A percentile compares a stretch with the other conserved stretches of the same genome.
phyloP scores from a whole-genome alignment of 2,888 invertebrate species.

The Stegana nigrithorax region DNA sequence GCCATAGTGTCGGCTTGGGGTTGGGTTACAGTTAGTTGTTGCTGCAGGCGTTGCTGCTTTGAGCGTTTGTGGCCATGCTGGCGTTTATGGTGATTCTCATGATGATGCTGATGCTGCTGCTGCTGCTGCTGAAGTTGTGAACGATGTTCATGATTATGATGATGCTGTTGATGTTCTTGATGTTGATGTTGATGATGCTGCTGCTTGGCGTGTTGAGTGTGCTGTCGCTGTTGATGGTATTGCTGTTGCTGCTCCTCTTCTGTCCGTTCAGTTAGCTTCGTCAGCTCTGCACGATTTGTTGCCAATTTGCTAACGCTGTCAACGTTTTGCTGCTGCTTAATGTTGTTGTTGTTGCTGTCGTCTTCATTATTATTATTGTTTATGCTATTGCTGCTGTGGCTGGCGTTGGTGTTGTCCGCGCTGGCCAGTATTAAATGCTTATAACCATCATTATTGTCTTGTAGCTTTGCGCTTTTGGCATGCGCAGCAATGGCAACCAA shows the following conservation, averaged over 20 bases:
- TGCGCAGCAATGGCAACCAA: constrained; percentile 59
- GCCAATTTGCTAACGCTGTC: constrained; percentile 15
- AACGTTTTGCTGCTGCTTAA: constrained; percentile 23
- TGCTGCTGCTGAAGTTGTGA: constrained; percentile 36
- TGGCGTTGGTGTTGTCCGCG: not conserved
- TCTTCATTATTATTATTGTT: constrained; percentile 22
- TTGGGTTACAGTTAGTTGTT: not conserved
- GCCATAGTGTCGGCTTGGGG: not conserved
- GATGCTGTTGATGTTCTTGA: constrained; percentile 30
- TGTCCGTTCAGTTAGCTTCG: not conserved
- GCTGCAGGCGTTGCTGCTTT: constrained; percentile 15
- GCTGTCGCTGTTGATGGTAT: constrained; percentile 20
- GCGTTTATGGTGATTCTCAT: not conserved
- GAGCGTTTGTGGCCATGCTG: constrained; percentile 8
- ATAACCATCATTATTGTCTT: constrained; percentile 36
- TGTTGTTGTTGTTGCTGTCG: constrained; percentile 19
- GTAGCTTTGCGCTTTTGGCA: constrained; percentile 58
- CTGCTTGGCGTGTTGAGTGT: constrained; percentile 27
- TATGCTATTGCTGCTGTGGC: constrained; percentile 8
- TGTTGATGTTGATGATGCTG: constrained; percentile 34
- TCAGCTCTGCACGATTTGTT: not conserved
- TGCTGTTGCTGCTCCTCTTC: constrained; percentile 10
- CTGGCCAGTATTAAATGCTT: not conserved
- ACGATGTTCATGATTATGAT: constrained; percentile 33
- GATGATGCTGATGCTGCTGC: constrained; percentile 19